Evolutionary conservation across 2,888 invertebrate species (phyloP).

Genomic region (Subacronicta megacephala): DNA sequence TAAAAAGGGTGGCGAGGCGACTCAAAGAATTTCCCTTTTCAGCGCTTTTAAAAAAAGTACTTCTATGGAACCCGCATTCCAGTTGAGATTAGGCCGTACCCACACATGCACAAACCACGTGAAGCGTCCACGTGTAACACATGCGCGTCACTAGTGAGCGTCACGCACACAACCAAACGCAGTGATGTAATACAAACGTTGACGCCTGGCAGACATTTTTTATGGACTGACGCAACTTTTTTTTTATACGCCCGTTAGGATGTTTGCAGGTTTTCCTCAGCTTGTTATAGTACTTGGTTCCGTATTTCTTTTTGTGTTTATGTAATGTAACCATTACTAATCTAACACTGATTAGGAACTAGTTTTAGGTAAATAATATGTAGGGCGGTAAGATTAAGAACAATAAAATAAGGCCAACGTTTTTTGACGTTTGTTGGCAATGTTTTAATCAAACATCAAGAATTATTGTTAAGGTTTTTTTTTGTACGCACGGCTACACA

Average conservation of each 20-base stretch:
- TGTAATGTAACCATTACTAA: not conserved
- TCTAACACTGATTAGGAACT: not conserved
- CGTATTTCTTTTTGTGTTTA: slow-evolving; percentile 35
- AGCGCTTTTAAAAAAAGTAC: slow-evolving; percentile 80
- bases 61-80: slow-evolving; percentile 87
- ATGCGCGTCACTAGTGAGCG: slow-evolving; percentile 52
- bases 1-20: slow-evolving; percentile 58
- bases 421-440: too few relatives aligned
- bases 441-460: too few relatives aligned
- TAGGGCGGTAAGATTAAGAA: too few relatives aligned
- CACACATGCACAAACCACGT: slow-evolving; percentile 59
- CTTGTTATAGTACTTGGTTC: slow-evolving; percentile 36
- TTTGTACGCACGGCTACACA: too few relatives aligned
- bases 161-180: slow-evolving; percentile 58
- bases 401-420: too few relatives aligned
- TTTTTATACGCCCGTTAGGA: slow-evolving; percentile 81
- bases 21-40: slow-evolving; percentile 83
- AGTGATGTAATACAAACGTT: slow-evolving; percentile 86
- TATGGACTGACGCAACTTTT: slow-evolving; percentile 87
- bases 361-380: not conserved
- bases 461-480: too few relatives aligned
- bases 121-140: slow-evolving; percentile 52
- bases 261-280: slow-evolving; percentile 60
- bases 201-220: slow-evolving; percentile 89
- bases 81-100: slow-evolving; percentile 84